Conservation (phyloP, 2,113 vertebrate species). For the Monarcha castaneiventris region DNA sequence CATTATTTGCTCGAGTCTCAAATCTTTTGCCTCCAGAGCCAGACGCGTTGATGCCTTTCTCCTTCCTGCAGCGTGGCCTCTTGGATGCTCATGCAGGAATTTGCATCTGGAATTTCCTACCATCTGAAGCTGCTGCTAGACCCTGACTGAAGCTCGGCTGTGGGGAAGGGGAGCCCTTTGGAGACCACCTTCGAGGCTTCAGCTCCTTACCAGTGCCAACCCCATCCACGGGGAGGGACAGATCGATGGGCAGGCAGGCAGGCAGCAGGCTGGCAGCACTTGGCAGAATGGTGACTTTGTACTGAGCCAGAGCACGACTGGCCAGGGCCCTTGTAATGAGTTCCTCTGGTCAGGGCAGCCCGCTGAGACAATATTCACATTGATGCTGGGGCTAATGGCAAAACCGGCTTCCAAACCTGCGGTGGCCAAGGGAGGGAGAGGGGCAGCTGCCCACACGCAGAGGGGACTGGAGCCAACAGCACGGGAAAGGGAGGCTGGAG, state of each 20-base stretch:
- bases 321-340: constrained; percentile 16
- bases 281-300: not conserved
- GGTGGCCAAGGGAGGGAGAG: not conserved
- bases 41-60: accelerated
- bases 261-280: not conserved
- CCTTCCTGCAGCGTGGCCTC: accelerated
- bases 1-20: not conserved
- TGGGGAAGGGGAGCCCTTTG: not conserved
- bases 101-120: not conserved
- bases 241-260: accelerated
- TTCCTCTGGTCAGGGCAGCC: constrained; percentile 12
- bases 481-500: not conserved
- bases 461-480: not conserved
- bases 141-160: not conserved
- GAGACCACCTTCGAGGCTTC: not conserved
- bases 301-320: not conserved
- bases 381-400: constrained; percentile 25
- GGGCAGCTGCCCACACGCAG: not conserved
- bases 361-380: constrained; percentile 14
- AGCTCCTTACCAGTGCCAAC: not conserved
- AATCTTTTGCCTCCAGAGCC: not conserved
- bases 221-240: not conserved
- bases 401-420: constrained; percentile 14
- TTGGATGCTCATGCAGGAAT: accelerated
- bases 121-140: not conserved